A percentile compares a stretch with the other conserved stretches of the same genome.
Conservation (phyloP, 2,888 invertebrate species). For the Aporophyla lueneburgensis region DNA sequence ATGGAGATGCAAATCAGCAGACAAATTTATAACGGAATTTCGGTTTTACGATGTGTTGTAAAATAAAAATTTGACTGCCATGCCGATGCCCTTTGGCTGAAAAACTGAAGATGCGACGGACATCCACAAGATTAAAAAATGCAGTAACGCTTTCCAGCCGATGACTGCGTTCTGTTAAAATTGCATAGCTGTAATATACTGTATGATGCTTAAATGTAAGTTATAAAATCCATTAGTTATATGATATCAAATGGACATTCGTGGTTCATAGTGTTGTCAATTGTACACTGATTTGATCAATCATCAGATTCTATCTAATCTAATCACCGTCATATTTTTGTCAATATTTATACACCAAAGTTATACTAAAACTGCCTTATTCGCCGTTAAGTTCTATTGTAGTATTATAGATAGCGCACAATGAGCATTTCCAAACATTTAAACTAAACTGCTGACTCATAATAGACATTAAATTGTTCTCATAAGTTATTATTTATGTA, state of each 20-base stretch:
- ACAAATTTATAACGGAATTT: slow-evolving; percentile 70
- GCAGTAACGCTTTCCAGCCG: not conserved
- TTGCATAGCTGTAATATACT: slow-evolving; percentile 9
- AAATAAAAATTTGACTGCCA: slow-evolving; percentile 19
- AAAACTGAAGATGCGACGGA: slow-evolving; percentile 3
- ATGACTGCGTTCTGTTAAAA: slow-evolving; percentile 11
- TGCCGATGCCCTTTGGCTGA: not conserved
- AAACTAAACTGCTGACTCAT: slow-evolving; percentile 18
- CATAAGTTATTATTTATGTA: slow-evolving; percentile 34
- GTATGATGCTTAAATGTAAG: slow-evolving; percentile 21
- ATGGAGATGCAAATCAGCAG: slow-evolving; percentile 69
- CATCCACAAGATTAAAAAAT: slow-evolving; percentile 1
- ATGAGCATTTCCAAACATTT: slow-evolving; percentile 46
- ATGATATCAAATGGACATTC: slow-evolving; percentile 40
- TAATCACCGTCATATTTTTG: slow-evolving; percentile 45
- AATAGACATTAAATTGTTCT: slow-evolving; percentile 45
- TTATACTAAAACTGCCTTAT: slow-evolving; percentile 50
- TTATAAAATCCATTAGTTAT: slow-evolving; percentile 30
- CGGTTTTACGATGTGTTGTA: slow-evolving; percentile 14
- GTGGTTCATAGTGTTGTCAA: slow-evolving; percentile 37
- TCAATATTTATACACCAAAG: slow-evolving; percentile 55
- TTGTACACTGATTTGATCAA: slow-evolving; percentile 22
- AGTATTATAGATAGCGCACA: slow-evolving; percentile 35
- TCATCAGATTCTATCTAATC: slow-evolving; percentile 38
- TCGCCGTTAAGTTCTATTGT: slow-evolving; percentile 25